Evolutionary conservation across 2,113 vertebrate species (phyloP), one percentile per base, ranked within the genome.

Genomic region (Phyllopteryx taeniolatus): DNA sequence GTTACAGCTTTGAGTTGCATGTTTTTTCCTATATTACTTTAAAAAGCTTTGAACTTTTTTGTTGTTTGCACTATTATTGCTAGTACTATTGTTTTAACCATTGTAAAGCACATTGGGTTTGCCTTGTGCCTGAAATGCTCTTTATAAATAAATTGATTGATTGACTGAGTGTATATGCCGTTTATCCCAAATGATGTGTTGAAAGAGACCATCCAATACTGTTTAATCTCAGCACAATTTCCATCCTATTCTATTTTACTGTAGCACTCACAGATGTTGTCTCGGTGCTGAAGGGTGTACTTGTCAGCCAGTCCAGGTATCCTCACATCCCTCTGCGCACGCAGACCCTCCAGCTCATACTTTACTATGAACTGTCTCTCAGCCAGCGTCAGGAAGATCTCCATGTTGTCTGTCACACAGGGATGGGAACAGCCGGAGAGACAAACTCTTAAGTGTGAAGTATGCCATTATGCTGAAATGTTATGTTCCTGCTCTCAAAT

Each of bases 291-390:
- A 35, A 94, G 87, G 0, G 73, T 27, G 35, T 57, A 66, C 42
- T 70, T 71, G 68, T 91, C 87, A 0, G 84, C 60, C 67, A 93
- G 80, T n/a, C 94, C 94, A 0, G 93, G 93, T 35, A 94, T 85
- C 33, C 80, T 90, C 65, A 90, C 79, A 67, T 93, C 91, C 74
- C 81, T 88, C 70, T 82, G 72, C 0, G 90, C 90, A 20, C 90
- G 79, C 69, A 94, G 72, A 19, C 89, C 90, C 7, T 94, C 92
- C 84, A 94, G 74, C 78, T 91, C 88, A 27, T 91, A 86, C 82
- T 92, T 93, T 62, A 94, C 77, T 0, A 94, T 89, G 82, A 85
- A 93, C 87, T 94, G 93, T 39, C 90, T 85, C 83, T 94, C 93
- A 0, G 94, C 92, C 71, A 91, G 66, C 0, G 92, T 94, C 77